Conservation (phyloP, 2,113 vertebrate species). For the Mohoua ochrocephala region DNA sequence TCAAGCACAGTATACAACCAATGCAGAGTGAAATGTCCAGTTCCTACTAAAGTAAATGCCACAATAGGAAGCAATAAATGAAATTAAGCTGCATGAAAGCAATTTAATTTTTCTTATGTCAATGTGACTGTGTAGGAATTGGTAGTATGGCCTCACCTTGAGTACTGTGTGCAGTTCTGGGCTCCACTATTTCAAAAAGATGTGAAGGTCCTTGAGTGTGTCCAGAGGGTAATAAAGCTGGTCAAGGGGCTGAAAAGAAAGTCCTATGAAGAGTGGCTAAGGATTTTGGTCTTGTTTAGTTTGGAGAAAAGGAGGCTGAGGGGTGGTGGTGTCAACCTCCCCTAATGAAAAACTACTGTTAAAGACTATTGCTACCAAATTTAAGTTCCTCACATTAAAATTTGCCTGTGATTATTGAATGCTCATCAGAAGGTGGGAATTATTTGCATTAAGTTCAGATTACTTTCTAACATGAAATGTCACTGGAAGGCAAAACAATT, state of each 20-base stretch:
- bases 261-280: neutral
- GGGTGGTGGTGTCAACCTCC: slow-evolving; percentile 59
- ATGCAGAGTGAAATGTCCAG: neutral
- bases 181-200: neutral
- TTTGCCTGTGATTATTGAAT: slow-evolving; percentile 33
- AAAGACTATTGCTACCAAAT: slow-evolving; percentile 64
- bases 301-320: neutral
- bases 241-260: neutral
- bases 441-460: neutral
- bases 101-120: neutral
- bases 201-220: neutral
- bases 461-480: neutral
- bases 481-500: neutral
- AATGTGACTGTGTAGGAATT: neutral
- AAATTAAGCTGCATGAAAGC: neutral
- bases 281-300: neutral
- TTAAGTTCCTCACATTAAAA: slow-evolving; percentile 56
- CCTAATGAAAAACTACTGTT: slow-evolving; percentile 65
- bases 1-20: neutral
- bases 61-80: neutral
- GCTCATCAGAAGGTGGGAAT: slow-evolving; percentile 34
- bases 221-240: neutral
- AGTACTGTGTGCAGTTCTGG: neutral
- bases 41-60: neutral
- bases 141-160: neutral